Percentiles rank a stretch among this genome's conserved stretches.
phyloP scores from a whole-genome alignment of 2,888 invertebrate genomes.

The Drosophila prostipennis region DNA sequence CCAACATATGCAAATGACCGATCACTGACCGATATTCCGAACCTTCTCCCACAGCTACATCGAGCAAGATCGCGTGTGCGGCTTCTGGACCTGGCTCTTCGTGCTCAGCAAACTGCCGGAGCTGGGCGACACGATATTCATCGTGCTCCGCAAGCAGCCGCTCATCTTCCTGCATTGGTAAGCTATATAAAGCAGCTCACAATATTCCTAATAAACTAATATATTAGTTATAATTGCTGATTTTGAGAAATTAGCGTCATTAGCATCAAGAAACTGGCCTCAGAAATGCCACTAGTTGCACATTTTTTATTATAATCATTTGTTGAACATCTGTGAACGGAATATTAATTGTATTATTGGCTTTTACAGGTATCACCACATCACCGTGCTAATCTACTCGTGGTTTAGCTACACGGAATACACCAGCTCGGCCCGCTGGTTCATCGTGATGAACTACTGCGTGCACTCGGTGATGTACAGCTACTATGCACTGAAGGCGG shows the following conservation, averaged over 20 bases:
- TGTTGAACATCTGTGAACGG: too few relatives aligned
- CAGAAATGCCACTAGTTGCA: too few relatives aligned
- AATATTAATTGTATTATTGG: neutral
- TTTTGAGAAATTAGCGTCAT: too few relatives aligned
- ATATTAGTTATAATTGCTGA: too few relatives aligned
- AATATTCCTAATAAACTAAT: too few relatives aligned
- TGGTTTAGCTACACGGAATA: conserved; percentile 97
- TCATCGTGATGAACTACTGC: conserved; percentile 97
- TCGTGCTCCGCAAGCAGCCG: conserved; percentile 96
- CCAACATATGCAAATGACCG: neutral
- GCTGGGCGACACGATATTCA: conserved; percentile 97
- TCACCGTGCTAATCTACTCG: conserved; percentile 96
- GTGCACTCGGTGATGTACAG: conserved; percentile 97
- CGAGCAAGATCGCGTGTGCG: conserved; percentile 95
- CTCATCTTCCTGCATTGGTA: conserved; percentile 96
- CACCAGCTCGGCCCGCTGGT: conserved; percentile 96
- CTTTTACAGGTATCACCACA: conserved; percentile 90
- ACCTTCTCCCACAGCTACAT: conserved; percentile 88
- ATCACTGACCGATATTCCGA: conserved; percentile 29
- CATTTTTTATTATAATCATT: too few relatives aligned
- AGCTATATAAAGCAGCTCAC: neutral
- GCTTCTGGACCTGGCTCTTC: conserved; percentile 99
- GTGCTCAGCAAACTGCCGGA: conserved; percentile 98
- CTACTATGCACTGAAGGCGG: conserved; percentile 94
- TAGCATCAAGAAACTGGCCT: too few relatives aligned